Conservation (phyloP, 2,113 vertebrate genomes). For the Xiphophorus hellerii region DNA sequence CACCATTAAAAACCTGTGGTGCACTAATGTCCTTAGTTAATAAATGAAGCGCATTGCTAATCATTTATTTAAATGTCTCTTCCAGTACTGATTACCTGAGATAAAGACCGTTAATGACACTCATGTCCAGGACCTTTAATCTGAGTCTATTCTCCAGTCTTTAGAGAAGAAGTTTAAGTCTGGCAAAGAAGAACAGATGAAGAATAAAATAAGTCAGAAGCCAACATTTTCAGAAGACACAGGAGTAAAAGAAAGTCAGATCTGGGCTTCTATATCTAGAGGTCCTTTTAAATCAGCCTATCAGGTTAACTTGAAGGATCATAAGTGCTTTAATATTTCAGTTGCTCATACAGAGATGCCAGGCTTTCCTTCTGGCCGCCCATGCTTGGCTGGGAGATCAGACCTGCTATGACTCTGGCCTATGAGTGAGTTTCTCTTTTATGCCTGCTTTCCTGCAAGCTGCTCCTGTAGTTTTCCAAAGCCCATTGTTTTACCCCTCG, state of each 20-base stretch:
- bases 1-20: background rate
- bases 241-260: conserved; percentile 14
- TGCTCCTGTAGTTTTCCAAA: conserved; percentile 71
- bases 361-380: conserved; percentile 48
- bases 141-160: background rate
- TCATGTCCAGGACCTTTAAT: background rate
- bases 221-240: conserved; percentile 18
- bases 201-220: conserved; percentile 9
- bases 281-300: conserved; percentile 35
- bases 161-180: background rate
- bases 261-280: background rate
- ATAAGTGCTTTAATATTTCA: conserved; percentile 67
- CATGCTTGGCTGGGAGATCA: conserved; percentile 72
- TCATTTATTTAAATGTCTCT: background rate
- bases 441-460: conserved; percentile 72
- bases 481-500: conserved; percentile 68
- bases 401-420: conserved; percentile 58
- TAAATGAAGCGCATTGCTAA: background rate
- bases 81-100: background rate
- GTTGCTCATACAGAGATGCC: conserved; percentile 45
- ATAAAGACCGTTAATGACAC: background rate
- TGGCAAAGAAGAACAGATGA: conserved; percentile 17
- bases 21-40: background rate
- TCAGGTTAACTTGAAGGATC: conserved; percentile 47
- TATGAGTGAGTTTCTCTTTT: conserved; percentile 58